Conservation (phyloP, 2,113 vertebrate genomes). For the Tyrannus savana region DNA sequence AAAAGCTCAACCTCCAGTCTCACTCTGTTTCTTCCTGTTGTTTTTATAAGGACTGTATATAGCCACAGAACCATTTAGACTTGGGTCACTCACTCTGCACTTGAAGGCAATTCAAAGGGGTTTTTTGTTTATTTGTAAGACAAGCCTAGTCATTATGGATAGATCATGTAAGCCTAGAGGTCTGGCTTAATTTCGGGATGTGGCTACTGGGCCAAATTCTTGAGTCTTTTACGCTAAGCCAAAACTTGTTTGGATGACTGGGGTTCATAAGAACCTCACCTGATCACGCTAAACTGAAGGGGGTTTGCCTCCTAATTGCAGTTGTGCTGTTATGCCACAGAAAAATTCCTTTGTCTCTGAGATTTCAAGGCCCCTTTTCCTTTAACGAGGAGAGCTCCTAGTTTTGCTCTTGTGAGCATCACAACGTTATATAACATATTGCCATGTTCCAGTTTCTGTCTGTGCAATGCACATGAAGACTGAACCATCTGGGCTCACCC, state of each 20-base stretch:
- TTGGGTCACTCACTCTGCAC: not conserved
- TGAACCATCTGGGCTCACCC: conserved; percentile 27
- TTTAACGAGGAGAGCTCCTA: not conserved
- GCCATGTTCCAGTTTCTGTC: not conserved
- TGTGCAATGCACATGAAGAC: not conserved
- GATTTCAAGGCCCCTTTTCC: not conserved
- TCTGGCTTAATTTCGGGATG: not conserved
- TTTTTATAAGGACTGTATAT: not conserved
- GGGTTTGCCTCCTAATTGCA: not conserved
- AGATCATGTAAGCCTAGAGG: not conserved
- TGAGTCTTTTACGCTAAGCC: not conserved
- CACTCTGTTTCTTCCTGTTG: not conserved
- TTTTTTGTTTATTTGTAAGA: not conserved
- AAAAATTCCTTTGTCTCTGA: not conserved
- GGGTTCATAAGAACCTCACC: not conserved
- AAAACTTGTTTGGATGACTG: not conserved
- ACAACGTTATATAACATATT: not conserved
- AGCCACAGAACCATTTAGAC: not conserved
- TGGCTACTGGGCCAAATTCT: not conserved
- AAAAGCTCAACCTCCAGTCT: not conserved
- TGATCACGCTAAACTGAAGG: not conserved
- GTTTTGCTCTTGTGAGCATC: not conserved
- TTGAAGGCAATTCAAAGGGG: not conserved
- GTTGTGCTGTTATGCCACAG: not conserved
- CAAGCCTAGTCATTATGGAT: not conserved